phyloP scores from a whole-genome alignment of 2,888 invertebrate genomes.

The Hedychridium roseum region DNA sequence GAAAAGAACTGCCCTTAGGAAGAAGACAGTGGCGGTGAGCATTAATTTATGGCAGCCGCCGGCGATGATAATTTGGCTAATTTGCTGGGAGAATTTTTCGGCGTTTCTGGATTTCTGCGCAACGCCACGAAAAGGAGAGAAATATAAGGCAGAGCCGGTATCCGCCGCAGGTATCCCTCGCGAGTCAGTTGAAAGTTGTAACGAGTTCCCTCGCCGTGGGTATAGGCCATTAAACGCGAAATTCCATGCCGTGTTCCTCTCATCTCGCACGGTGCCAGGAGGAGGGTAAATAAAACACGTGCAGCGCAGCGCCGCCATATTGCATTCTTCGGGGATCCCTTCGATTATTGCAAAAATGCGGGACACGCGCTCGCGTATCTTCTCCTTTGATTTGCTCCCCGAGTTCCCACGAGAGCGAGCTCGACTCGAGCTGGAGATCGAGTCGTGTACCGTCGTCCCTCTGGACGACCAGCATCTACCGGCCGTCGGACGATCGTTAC shows the following conservation, averaged over 20 bases:
- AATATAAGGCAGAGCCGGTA: constrained; percentile 27
- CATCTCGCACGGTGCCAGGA: constrained; percentile 37
- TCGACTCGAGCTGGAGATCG: no score
- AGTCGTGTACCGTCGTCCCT: no score
- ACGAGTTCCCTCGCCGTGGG: constrained; percentile 33
- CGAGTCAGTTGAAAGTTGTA: constrained; percentile 28
- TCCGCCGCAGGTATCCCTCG: constrained; percentile 37
- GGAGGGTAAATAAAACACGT: constrained; percentile 52
- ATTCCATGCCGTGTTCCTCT: constrained; percentile 56
- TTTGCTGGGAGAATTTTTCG: not conserved
- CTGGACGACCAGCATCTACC: no score
- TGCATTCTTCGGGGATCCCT: constrained; percentile 58
- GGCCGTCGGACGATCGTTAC: no score
- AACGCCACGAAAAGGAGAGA: constrained; percentile 21
- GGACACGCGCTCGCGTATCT: constrained; percentile 28
- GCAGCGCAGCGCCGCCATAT: constrained; percentile 51
- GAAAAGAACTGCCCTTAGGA: no score
- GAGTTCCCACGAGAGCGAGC: constrained; percentile 28
- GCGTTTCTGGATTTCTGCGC: not conserved
- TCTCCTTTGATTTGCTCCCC: constrained; percentile 28
- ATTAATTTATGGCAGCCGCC: no score
- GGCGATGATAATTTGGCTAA: no score
- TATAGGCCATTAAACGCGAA: constrained; percentile 61
- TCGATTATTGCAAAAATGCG: constrained; percentile 53
- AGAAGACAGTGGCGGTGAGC: no score